Conservation (phyloP, 2,888 invertebrate species). For the Aethes cnicana region DNA sequence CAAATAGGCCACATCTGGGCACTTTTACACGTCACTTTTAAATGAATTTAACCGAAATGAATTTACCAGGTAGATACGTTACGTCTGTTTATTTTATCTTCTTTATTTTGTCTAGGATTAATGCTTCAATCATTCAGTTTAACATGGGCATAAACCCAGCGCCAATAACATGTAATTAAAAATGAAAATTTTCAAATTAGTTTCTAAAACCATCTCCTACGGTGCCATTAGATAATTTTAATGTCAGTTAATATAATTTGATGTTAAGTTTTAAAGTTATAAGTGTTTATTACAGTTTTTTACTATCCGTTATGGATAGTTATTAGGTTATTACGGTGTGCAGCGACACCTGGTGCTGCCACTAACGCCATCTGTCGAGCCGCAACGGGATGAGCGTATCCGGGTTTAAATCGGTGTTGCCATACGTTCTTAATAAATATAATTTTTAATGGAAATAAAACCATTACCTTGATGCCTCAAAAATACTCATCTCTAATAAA, state of each 20-base stretch:
- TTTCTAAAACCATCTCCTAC: neutral
- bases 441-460: no score
- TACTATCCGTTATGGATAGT: conserved; percentile 11
- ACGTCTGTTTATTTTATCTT: no score
- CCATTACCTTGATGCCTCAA: no score
- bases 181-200: conserved; percentile 20
- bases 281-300: conserved; percentile 19
- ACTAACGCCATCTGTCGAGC: conserved; percentile 10
- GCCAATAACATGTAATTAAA: conserved; percentile 15
- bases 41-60: no score
- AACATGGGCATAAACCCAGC: neutral
- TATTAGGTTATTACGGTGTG: conserved; percentile 6
- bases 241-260: conserved; percentile 16
- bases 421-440: no score
- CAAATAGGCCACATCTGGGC: no score
- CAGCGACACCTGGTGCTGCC: conserved; percentile 13
- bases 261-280: conserved; percentile 2
- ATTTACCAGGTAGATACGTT: no score
- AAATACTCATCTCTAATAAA: no score
- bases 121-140: no score
- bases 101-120: no score
- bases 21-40: no score
- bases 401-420: conserved; percentile 1
- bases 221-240: conserved; percentile 21
- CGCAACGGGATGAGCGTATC: neutral